Conservation (phyloP, 37 sponge, comb jelly and placozoan species). For the Bolinopsis microptera region DNA sequence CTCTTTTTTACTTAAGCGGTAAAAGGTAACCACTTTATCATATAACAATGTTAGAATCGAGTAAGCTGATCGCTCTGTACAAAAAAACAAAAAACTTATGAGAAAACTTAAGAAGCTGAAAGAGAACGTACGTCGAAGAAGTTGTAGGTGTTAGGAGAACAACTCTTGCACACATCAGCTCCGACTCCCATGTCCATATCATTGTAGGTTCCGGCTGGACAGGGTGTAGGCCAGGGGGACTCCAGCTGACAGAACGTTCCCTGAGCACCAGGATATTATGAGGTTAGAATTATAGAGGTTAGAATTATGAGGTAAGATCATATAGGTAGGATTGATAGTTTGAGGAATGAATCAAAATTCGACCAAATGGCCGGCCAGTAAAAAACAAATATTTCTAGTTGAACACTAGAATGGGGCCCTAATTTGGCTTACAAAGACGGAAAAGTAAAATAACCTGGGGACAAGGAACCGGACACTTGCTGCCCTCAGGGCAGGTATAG, state of each 20-base stretch:
- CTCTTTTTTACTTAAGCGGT: too few relatives aligned
- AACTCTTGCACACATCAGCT: background rate
- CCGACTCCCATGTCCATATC: background rate
- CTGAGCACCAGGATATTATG: background rate
- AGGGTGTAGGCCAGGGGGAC: background rate
- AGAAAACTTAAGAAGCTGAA: background rate
- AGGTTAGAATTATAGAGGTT: background rate
- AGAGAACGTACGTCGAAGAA: background rate
- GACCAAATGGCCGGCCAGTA: too few relatives aligned
- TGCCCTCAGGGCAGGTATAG: constrained; percentile 51
- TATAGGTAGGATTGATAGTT: background rate
- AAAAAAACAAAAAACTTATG: too few relatives aligned
- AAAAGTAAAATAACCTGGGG: background rate
- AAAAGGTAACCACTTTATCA: too few relatives aligned
- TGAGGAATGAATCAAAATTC: too few relatives aligned
- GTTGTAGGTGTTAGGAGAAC: constrained; percentile 53
- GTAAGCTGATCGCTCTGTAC: too few relatives aligned
- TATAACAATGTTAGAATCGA: too few relatives aligned
- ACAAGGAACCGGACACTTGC: constrained; percentile 44
- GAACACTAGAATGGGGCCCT: too few relatives aligned
- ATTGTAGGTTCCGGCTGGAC: constrained; percentile 43
- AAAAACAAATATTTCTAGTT: too few relatives aligned
- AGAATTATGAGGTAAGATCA: background rate
- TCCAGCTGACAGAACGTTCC: background rate
- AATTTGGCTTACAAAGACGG: too few relatives aligned